Evolutionary conservation across 2,888 invertebrate genomes (phyloP), one percentile per base, ranked within the genome.

Genomic region (Caenorhabditis sulstoni): DNA sequence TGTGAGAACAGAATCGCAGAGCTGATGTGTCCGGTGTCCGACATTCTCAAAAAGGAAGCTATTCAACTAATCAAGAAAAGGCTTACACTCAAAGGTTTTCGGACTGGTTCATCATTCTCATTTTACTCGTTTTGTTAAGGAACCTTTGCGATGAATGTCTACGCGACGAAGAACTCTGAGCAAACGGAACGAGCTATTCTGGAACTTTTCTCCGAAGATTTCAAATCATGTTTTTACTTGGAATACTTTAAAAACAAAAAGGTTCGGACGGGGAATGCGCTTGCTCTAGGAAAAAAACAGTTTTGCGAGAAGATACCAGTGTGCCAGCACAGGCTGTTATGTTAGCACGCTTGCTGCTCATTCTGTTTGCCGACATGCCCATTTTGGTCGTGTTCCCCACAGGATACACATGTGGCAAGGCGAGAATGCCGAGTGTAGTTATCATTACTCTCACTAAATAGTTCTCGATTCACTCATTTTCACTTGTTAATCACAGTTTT

Each of bases 151-250:
- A 50, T 79, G 3, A 82, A 79, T 35, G 65, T 79, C 0, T 67
- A 66, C 37, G 23, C 50, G 12, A 45, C 47, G 11, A 39, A 73
- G 20, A 53, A 80, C 22, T 16, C 18, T 2, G 50, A 20, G 0
- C 44, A 55, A 14, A 20, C 62, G 11, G 75, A 78, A 49, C 45
- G 57, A 22, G 37, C 39, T n/a, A 65, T 76, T 37, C 37, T 75
- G 4, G 49, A 59, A 9, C 11, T 58, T 11, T 82, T 78, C 29
- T 64, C 64, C 11, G 49, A 61, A 47, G 59, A 62, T 39, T 82
- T 82, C 61, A 58, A 59, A 12, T 78, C 80, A 12, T 82, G 82
- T 23, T 82, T 79, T 49, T 74, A 55, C 41, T 37, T 79, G 23
- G 64, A 79, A 23, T 79, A 79, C 23, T 67, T 73, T 22, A 73